Percentiles rank a stretch among this genome's conserved stretches.
Conservation (phyloP, 2,888 invertebrate genomes). For the Cantharis nigra region DNA sequence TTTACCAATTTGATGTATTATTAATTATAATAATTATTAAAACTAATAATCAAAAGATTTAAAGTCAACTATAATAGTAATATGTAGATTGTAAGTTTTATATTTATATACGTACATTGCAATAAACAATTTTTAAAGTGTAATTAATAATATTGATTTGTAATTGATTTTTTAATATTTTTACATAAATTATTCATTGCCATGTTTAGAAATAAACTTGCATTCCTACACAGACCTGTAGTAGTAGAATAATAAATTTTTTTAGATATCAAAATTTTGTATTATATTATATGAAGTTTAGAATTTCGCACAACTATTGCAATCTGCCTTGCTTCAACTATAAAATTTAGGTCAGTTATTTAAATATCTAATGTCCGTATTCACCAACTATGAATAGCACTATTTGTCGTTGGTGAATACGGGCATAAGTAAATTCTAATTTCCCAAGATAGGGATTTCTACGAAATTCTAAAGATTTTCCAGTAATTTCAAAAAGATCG, state of each 20-base stretch:
- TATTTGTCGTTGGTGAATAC: too few relatives aligned
- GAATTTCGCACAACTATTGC: background rate
- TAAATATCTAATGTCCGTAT: too few relatives aligned
- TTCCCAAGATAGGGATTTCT: too few relatives aligned
- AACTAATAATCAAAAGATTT: background rate
- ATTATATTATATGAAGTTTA: background rate
- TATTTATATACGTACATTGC: background rate
- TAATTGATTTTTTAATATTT: background rate
- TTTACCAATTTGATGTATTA: background rate
- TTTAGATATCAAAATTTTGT: background rate
- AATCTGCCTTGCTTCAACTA: too few relatives aligned
- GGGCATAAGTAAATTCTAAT: too few relatives aligned
- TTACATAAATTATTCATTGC: background rate
- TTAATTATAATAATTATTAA: background rate
- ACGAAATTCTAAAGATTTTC: too few relatives aligned
- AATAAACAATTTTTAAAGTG: background rate
- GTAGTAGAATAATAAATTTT: background rate
- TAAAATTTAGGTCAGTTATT: too few relatives aligned
- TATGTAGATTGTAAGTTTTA: background rate
- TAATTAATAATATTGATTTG: background rate
- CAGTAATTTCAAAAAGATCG: too few relatives aligned
- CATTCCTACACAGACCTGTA: background rate
- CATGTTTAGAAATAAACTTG: background rate
- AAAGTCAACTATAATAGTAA: background rate
- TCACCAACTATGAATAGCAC: too few relatives aligned